phyloP scores from a whole-genome alignment of 2,113 vertebrate species.

The Tor tambroides region DNA sequence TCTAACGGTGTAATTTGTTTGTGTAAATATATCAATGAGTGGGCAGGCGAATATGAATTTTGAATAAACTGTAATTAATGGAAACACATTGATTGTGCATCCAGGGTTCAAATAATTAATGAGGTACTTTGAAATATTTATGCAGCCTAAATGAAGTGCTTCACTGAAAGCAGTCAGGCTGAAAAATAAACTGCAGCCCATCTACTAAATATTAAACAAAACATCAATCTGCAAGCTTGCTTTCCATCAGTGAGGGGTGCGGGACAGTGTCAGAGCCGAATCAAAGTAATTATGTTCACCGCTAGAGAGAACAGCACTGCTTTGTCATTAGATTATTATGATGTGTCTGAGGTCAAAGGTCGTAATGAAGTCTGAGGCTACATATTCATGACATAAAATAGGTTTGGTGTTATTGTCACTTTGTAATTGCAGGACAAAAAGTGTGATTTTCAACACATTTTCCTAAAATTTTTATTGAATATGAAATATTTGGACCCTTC shows the following conservation, averaged over 20 bases:
- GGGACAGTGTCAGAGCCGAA: background rate
- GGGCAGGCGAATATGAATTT: slow-evolving; percentile 60
- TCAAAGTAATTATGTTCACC: background rate
- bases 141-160: slow-evolving; percentile 49
- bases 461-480: background rate
- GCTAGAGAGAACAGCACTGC: background rate
- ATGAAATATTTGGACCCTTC: background rate
- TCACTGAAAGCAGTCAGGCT: slow-evolving; percentile 49
- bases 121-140: slow-evolving; percentile 62
- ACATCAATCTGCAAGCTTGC: slow-evolving; percentile 37
- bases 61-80: slow-evolving; percentile 66
- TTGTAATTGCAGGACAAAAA: background rate
- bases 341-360: background rate
- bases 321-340: slow-evolving; percentile 25
- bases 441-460: background rate
- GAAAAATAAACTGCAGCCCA: slow-evolving; percentile 47
- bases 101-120: slow-evolving; percentile 56
- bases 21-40: slow-evolving; percentile 59
- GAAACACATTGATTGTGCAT: slow-evolving; percentile 60
- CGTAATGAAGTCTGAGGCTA: background rate
- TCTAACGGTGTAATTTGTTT: slow-evolving; percentile 54
- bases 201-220: slow-evolving; percentile 59
- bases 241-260: slow-evolving; percentile 14
- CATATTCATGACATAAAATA: background rate
- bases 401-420: background rate